These are phyloP conservation scores for Phymorhynchus buccinoides DNA, from an alignment of 1,140 invertebrate species.

Conservation along the genomic window DNA sequence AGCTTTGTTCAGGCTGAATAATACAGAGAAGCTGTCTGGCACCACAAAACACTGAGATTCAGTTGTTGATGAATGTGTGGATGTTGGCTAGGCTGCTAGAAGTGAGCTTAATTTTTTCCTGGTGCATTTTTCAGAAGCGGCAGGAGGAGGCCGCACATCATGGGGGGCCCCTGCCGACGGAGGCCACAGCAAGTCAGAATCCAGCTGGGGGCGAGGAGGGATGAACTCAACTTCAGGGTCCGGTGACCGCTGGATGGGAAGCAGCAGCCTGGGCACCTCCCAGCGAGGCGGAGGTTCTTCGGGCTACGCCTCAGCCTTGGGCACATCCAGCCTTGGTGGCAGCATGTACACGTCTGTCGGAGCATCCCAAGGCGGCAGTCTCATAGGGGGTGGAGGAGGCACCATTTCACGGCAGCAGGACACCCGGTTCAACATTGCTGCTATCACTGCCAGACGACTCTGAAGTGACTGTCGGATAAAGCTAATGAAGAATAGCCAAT, in stretches of 20 bases:
- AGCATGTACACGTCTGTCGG: conserved; percentile 36
- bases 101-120: too few relatives aligned
- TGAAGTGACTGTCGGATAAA: too few relatives aligned
- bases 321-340: conserved; percentile 15
- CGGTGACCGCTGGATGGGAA: conserved; percentile 36
- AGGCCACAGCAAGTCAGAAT: conserved; percentile 33
- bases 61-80: too few relatives aligned
- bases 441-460: conserved; percentile 35
- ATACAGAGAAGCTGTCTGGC: too few relatives aligned
- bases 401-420: conserved; percentile 29
- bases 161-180: conserved; percentile 35
- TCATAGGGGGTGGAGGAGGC: conserved; percentile 31
- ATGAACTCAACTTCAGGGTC: not conserved
- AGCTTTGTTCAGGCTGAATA: too few relatives aligned
- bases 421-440: conserved; percentile 35
- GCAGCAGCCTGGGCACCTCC: not conserved
- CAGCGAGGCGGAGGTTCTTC: conserved; percentile 17
- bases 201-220: conserved; percentile 27
- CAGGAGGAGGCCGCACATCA: not conserved
- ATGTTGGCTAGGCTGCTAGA: too few relatives aligned
- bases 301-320: conserved; percentile 5
- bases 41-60: too few relatives aligned
- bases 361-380: conserved; percentile 12
- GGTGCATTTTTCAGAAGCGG: not conserved
- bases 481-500: too few relatives aligned